phyloP scores from a whole-genome alignment of 2,888 invertebrate genomes.

The Xestobium rufovillosum region DNA sequence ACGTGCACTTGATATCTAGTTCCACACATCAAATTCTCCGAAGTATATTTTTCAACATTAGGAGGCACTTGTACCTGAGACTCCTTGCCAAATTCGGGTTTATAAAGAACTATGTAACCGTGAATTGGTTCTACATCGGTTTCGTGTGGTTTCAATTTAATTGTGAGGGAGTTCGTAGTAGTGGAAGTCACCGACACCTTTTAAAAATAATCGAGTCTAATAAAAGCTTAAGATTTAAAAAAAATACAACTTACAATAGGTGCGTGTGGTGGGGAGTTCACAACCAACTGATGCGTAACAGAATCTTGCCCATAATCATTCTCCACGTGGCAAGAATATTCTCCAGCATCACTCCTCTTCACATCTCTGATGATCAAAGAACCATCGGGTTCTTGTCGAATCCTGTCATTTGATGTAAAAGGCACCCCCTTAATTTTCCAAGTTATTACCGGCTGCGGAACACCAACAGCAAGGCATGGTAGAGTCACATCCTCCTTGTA shows the following conservation, averaged over 20 bases:
- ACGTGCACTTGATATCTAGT: constrained; percentile 90
- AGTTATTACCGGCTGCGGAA: constrained; percentile 80
- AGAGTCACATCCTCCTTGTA: constrained; percentile 88
- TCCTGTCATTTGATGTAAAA: constrained; percentile 72
- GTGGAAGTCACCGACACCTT: constrained; percentile 67
- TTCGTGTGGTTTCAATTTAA: constrained; percentile 65
- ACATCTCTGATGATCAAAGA: constrained; percentile 86
- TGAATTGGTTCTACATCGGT: constrained; percentile 82
- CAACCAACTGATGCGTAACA: constrained; percentile 81
- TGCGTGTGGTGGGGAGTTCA: constrained; percentile 71
- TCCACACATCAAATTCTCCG: constrained; percentile 86
- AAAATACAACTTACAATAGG: too few relatives aligned
- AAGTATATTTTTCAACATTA: constrained; percentile 72
- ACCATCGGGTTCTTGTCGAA: constrained; percentile 81
- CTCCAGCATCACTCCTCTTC: constrained; percentile 83
- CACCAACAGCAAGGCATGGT: constrained; percentile 87
- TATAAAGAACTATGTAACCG: constrained; percentile 87
- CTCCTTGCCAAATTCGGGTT: constrained; percentile 93
- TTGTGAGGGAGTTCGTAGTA: constrained; percentile 66
- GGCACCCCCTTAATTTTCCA: constrained; percentile 83
- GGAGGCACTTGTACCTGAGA: constrained; percentile 68
- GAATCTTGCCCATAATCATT: constrained; percentile 90
- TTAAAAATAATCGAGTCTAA: too few relatives aligned
- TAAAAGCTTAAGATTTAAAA: too few relatives aligned
- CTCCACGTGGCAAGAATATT: constrained; percentile 89